These are phyloP conservation scores for Podarcis lilfordi DNA, from an alignment of 2,797 vertebrate genomes.

Conservation along the genomic window DNA sequence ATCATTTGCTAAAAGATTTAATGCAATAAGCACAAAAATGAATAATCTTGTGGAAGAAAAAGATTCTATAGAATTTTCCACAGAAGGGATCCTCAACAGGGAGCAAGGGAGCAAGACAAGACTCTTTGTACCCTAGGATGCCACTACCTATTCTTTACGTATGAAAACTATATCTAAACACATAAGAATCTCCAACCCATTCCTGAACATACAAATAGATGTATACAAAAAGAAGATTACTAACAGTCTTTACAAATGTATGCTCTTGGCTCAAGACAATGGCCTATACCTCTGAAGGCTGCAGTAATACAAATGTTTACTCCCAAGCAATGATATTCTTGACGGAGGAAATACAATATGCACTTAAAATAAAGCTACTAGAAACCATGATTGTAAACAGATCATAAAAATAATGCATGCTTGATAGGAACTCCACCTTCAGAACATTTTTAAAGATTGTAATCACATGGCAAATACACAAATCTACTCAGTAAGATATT, in stretches of 20 bases:
- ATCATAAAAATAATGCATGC: not conserved
- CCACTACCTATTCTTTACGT: too few relatives aligned
- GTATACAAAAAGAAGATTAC: not conserved
- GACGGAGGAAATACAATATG: not conserved
- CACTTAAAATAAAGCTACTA: not conserved
- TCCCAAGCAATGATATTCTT: constrained; percentile 43
- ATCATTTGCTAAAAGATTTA: too few relatives aligned
- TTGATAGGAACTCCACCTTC: not conserved
- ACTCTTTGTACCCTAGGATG: too few relatives aligned
- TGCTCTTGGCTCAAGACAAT: constrained; percentile 6
- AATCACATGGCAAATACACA: not conserved
- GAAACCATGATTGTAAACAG: not conserved
- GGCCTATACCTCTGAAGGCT: constrained; percentile 26
- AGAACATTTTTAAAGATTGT: not conserved
- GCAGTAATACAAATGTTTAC: not conserved
- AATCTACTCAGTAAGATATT: not conserved
- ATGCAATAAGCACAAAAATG: too few relatives aligned
- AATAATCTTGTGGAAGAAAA: too few relatives aligned
- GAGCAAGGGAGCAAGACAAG: too few relatives aligned
- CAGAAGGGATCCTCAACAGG: too few relatives aligned
- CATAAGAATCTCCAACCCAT: too few relatives aligned
- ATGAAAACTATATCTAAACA: too few relatives aligned
- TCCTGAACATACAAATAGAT: too few relatives aligned
- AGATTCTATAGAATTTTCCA: too few relatives aligned
- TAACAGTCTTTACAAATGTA: constrained; percentile 15